Base-by-base conservation (phyloP, 1,140 invertebrate species). In the Eumaeus atala region DNA sequence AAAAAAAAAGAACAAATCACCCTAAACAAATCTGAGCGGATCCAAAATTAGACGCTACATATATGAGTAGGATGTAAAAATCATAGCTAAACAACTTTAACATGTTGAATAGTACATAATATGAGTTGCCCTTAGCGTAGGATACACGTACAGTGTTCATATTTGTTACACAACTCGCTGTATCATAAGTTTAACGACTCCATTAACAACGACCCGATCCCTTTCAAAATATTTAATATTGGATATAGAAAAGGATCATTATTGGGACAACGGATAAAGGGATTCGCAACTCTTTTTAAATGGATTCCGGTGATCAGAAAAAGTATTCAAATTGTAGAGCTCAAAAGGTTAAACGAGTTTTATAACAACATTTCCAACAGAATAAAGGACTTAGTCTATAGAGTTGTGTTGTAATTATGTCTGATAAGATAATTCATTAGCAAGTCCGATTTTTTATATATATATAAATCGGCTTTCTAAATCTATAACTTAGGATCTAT, bases 331-430 rank as follows among this genome's bases (percentile, higher is more conserved):
- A 44, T 44, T 44, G 8, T 28, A 28, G 21, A 44, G 14, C 17
- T 44, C 14, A 44, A 44, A 44, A 44, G 40, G 40, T 9, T 44
- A 16, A 44, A 44, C 12, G 40, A 44, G 40, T 44, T 44, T 44
- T 44, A n/a, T 40, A 42, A 44, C 40, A 16, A 28, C 6, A 28
- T 28, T 28, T 28, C 21, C 2, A 28, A 28, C 6, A 6, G 21
- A 28, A 28, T 6, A 28, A 28, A 28, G 21, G 21, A 6, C 21
- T 28, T 28, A 2, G 21, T 2, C 21, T 28, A 3, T 6, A 28
- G 21, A 3, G 21, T 28, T 6, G 21, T 28, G 21, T 28, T 28
- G 21, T 28, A 28, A 28, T 28, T 28, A 28, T 28, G 21, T 6
- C 6, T 28, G 21, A 6, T 28, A 28, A 28, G 21, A 28, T 28